These are phyloP conservation scores for Sminthurides bifidus DNA, from an alignment of 1,140 invertebrate species.

Conservation along the genomic window DNA sequence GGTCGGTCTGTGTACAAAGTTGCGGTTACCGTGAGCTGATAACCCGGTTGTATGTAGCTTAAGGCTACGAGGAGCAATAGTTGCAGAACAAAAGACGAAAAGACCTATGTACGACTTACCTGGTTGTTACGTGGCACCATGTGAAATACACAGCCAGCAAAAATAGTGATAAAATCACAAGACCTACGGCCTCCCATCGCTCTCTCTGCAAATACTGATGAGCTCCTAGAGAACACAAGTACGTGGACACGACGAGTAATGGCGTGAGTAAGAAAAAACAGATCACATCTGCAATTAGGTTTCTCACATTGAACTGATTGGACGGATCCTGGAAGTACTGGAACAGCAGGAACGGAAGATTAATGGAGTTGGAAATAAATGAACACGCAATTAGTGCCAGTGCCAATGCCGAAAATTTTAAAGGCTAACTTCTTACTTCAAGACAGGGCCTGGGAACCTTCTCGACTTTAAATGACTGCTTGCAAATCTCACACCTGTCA, in stretches of 20 bases:
- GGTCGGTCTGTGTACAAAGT: constrained; percentile 2
- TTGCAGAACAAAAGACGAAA: neutral
- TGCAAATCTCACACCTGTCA: constrained; percentile 48
- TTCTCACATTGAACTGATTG: constrained; percentile 34
- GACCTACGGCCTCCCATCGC: constrained; percentile 42
- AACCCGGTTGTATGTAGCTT: neutral
- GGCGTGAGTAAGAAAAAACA: constrained; percentile 45
- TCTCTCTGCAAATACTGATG: constrained; percentile 36
- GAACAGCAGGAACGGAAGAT: constrained; percentile 23
- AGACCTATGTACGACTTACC: constrained; percentile 30
- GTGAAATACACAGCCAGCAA: constrained; percentile 37
- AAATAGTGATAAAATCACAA: constrained; percentile 37
- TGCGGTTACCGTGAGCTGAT: neutral
- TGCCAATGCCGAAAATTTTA: too few relatives aligned
- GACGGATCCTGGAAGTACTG: constrained; percentile 39
- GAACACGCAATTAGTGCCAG: neutral
- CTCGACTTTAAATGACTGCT: constrained; percentile 39
- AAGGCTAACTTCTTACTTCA: constrained; percentile 37
- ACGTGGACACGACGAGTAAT: constrained; percentile 41
- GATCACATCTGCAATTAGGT: constrained; percentile 40
- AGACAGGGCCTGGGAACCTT: constrained; percentile 35
- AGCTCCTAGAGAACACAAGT: constrained; percentile 43
- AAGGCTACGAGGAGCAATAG: neutral
- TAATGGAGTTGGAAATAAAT: neutral
- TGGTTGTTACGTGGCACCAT: constrained; percentile 38